These are phyloP conservation scores for Drosophila micromelanica DNA, from an alignment of 1,140 invertebrate species.

Conservation along the genomic window DNA sequence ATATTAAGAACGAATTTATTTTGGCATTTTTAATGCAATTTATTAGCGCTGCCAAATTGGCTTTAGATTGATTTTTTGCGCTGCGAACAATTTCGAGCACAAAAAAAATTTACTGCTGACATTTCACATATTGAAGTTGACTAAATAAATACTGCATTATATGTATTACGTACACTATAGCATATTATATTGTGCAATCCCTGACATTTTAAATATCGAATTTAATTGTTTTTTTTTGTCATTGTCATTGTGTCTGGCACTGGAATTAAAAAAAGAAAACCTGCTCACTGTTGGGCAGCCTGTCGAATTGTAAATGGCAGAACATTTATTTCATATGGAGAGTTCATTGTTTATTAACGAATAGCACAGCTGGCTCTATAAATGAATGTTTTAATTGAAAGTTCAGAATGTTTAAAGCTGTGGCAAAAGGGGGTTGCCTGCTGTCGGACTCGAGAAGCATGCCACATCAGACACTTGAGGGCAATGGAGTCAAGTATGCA, in stretches of 20 bases:
- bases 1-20: conserved; percentile 58
- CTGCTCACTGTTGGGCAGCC: conserved; percentile 6
- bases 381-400: conserved; percentile 44
- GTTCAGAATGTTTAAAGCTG: conserved; percentile 46
- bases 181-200: conserved; percentile 24
- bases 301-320: conserved; percentile 67
- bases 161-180: background rate
- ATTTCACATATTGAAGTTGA: conserved; percentile 18
- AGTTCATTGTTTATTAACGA: conserved; percentile 46
- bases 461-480: conserved; percentile 60
- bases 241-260: conserved; percentile 53
- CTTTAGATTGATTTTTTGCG: conserved; percentile 72
- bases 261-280: conserved; percentile 12
- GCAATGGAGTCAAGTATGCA: conserved; percentile 79
- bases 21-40: conserved; percentile 77
- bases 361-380: conserved; percentile 11
- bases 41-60: conserved; percentile 74
- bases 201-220: conserved; percentile 70
- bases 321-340: conserved; percentile 62
- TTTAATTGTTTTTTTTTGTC: conserved; percentile 60
- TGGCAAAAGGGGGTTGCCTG: conserved; percentile 8
- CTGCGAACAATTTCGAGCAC: conserved; percentile 6
- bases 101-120: conserved; percentile 58
- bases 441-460: conserved; percentile 21
- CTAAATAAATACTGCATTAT: conserved; percentile 16